Percentiles rank a stretch among this genome's conserved stretches.
Evolutionary conservation across 2,113 vertebrate genomes (phyloP).

Genomic region (Amblyopsis rosae): DNA sequence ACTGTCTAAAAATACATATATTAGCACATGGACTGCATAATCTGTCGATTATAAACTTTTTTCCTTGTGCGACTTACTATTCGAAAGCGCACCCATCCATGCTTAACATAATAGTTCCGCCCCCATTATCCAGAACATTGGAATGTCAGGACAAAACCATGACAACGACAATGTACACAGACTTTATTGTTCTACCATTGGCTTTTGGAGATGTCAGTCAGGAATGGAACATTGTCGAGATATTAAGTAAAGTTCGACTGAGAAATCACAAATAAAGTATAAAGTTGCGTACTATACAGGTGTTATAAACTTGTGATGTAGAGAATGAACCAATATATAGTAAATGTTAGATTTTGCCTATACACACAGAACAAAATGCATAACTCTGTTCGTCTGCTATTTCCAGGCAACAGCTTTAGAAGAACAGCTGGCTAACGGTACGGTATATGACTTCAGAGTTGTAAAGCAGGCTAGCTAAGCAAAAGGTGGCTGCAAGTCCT

Average conservation of each 20-base stretch:
- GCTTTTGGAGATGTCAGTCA: constrained; percentile 63
- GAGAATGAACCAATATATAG: not conserved
- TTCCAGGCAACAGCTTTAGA: not conserved
- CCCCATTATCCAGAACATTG: constrained; percentile 51
- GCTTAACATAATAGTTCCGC: constrained; percentile 64
- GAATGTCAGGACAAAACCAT: constrained; percentile 66
- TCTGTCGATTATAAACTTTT: constrained; percentile 31
- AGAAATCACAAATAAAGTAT: constrained; percentile 62
- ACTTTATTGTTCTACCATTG: constrained; percentile 52
- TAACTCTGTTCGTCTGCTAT: not conserved
- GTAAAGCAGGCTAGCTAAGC: constrained; percentile 35
- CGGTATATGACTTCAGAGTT: constrained; percentile 20
- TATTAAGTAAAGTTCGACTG: constrained; percentile 66
- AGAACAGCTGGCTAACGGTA: constrained; percentile 49
- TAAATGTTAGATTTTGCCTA: not conserved
- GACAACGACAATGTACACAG: constrained; percentile 62
- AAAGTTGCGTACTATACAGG: constrained; percentile 52
- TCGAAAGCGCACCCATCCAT: constrained; percentile 65
- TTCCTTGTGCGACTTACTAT: constrained; percentile 36
- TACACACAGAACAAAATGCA: not conserved
- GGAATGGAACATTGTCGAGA: constrained; percentile 29
- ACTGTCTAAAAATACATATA: not conserved
- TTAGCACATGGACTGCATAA: not conserved
- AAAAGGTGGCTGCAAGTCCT: constrained; percentile 41
- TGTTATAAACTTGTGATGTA: constrained; percentile 36